These are phyloP conservation scores for Corythornis madagascariensis DNA, from an alignment of 2,113 vertebrate genomes.

Conservation along the genomic window DNA sequence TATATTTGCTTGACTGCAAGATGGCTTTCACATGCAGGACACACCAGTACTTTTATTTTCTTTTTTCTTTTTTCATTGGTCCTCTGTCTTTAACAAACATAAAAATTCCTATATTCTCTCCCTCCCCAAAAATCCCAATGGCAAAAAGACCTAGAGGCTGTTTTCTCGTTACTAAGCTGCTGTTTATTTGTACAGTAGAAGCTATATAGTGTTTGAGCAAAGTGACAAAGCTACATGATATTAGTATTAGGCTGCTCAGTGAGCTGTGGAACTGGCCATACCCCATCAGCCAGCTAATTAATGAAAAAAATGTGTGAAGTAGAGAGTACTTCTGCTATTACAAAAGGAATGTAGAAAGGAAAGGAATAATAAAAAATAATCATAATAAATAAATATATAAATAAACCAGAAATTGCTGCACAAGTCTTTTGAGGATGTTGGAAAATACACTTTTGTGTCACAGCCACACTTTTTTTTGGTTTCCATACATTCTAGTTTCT, in stretches of 20 bases:
- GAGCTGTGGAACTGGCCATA: conserved; percentile 31
- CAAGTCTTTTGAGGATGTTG: not conserved
- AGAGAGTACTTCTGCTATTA: conserved; percentile 12
- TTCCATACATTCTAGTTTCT: not conserved
- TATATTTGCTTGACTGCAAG: not conserved
- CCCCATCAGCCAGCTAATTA: conserved; percentile 65
- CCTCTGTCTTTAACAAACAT: not conserved
- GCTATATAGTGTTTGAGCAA: conserved; percentile 33
- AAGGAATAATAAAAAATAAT: not conserved
- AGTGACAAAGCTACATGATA: conserved; percentile 52
- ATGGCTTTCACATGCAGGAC: not conserved
- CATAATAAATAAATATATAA: not conserved
- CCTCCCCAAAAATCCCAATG: not conserved
- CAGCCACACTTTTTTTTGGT: not conserved
- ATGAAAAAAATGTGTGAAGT: conserved; percentile 23
- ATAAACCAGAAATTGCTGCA: not conserved
- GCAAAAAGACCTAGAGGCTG: not conserved
- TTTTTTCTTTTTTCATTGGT: not conserved
- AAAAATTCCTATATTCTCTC: not conserved
- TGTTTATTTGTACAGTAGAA: conserved; percentile 29
- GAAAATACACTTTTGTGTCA: not conserved
- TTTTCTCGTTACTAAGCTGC: not conserved
- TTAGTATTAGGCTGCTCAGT: conserved; percentile 56
- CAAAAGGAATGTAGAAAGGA: not conserved
- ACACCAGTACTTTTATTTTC: not conserved